phyloP scores from a whole-genome alignment of 2,797 vertebrate genomes.

The Oryzias sinensis region DNA sequence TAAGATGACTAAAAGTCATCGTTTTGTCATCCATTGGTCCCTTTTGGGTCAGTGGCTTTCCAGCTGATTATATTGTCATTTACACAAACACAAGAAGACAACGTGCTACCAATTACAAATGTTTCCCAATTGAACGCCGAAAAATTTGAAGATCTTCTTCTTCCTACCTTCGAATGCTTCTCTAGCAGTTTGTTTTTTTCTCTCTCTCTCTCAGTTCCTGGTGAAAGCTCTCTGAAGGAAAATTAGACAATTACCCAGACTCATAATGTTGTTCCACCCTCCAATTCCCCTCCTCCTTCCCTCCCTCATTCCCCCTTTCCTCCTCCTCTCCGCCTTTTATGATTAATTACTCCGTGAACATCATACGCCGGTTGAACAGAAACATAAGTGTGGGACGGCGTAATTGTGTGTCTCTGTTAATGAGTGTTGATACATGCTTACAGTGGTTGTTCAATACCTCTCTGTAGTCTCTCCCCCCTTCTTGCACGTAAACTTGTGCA shows the following conservation, averaged over 20 bases:
- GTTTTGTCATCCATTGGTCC: no score
- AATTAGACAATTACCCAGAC: slow-evolving; percentile 79
- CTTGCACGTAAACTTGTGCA: slow-evolving; percentile 27
- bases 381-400: slow-evolving; percentile 68
- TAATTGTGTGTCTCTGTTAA: slow-evolving; percentile 78
- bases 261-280: slow-evolving; percentile 73
- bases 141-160: slow-evolving; percentile 32
- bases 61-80: neutral
- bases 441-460: slow-evolving; percentile 50
- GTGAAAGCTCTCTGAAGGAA: slow-evolving; percentile 70
- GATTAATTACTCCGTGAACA: slow-evolving; percentile 78
- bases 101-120: neutral
- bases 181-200: slow-evolving; percentile 59
- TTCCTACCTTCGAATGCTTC: slow-evolving; percentile 22
- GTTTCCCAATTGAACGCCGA: slow-evolving; percentile 5
- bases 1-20: no score
- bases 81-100: neutral
- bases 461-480: slow-evolving; percentile 43
- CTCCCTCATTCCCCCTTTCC: slow-evolving; percentile 43
- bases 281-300: slow-evolving; percentile 11
- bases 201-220: slow-evolving; percentile 40
- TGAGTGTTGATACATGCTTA: slow-evolving; percentile 67
- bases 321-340: slow-evolving; percentile 69
- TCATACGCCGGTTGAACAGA: slow-evolving; percentile 75
- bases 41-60: neutral